Evolutionary conservation across 2,888 invertebrate genomes (phyloP).

Genomic region (Neria commutata): DNA sequence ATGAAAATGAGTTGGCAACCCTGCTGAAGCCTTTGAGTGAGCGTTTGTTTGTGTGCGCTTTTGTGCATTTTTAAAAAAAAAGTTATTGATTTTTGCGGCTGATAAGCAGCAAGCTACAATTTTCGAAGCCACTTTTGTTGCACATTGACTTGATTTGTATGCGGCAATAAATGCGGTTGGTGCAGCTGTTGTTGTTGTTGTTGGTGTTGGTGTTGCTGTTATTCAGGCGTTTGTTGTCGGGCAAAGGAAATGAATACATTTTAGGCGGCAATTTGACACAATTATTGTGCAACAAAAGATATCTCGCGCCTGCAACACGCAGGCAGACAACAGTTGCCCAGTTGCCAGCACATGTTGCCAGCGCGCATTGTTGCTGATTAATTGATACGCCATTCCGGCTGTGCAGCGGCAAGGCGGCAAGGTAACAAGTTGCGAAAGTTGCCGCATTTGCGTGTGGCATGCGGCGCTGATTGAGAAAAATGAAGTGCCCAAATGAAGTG

Average conservation of each 20-base stretch:
- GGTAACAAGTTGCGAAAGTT: neutral
- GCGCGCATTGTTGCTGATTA: constrained; percentile 2
- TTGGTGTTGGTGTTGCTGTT: neutral
- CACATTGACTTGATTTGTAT: too few species aligned
- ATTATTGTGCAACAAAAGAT: constrained; percentile 11
- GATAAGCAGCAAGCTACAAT: neutral
- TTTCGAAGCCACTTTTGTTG: neutral
- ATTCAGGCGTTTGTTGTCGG: constrained; percentile 35
- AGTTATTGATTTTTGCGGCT: constrained; percentile 10
- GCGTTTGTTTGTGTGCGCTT: constrained; percentile 30
- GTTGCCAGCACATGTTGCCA: neutral
- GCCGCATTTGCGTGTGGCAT: neutral
- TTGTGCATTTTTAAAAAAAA: constrained; percentile 1
- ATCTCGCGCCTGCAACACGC: constrained; percentile 3
- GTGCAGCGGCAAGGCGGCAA: too few species aligned
- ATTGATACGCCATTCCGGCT: too few species aligned
- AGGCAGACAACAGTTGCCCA: neutral
- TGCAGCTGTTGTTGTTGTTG: constrained; percentile 18
- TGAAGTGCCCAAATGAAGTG: neutral
- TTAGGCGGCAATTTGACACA: constrained; percentile 11
- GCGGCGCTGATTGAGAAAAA: neutral
- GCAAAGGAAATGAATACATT: constrained; percentile 6
- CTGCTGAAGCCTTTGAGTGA: constrained; percentile 50
- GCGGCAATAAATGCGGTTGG: neutral
- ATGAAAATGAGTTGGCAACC: too few species aligned